Evolutionary conservation across 2,113 vertebrate genomes (phyloP), one percentile per base, ranked within the genome.

Genomic region (Melanostigma gelatinosum): DNA sequence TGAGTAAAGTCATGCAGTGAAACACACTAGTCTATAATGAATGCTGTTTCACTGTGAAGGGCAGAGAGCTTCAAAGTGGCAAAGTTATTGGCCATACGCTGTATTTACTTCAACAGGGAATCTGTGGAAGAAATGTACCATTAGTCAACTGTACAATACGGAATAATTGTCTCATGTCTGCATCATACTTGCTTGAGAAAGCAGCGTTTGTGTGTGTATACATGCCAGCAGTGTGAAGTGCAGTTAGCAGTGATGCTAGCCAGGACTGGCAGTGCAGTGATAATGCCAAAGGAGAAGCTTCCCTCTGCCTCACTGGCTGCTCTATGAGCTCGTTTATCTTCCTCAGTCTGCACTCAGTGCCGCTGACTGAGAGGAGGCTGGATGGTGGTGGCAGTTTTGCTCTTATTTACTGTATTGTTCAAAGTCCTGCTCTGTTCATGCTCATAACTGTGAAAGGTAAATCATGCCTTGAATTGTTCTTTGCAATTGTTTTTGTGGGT

Each of bases 31-130:
- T 67, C 65, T 34, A 64, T 87, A 54, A 85, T 71, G 72, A 75
- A 80, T 64, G 29, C 61, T 58, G 44, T 66, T 72, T 60, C 54
- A 10, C 36, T 27, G 15, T 62, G 77, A 82, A 40, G 48, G 67
- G 72, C 48, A 57, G 62, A 61, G 62, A 42, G 57, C 20, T 55
- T 72, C 79, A 80, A n/a, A 54, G 34, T 77, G 83, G 75, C 64
- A 78, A 86, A 87, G 80, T 85, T 93, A 93, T 93, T 88, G 82
- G 12, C 80, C 89, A 50, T 92, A 64, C 64, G 67, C 65, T 93
- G 90, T 93, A 92, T 92, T 94, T 93, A 92, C 92, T 92, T 88
- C 79, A 84, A 89, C 79, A 66, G 82, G 69, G 81, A 92, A 82
- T 90, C 72, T 81, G 84, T 64, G 42, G 70, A 84, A 86, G 83